Base-by-base conservation (phyloP, 2,888 invertebrate species). In the Diplazon laetatorius region DNA sequence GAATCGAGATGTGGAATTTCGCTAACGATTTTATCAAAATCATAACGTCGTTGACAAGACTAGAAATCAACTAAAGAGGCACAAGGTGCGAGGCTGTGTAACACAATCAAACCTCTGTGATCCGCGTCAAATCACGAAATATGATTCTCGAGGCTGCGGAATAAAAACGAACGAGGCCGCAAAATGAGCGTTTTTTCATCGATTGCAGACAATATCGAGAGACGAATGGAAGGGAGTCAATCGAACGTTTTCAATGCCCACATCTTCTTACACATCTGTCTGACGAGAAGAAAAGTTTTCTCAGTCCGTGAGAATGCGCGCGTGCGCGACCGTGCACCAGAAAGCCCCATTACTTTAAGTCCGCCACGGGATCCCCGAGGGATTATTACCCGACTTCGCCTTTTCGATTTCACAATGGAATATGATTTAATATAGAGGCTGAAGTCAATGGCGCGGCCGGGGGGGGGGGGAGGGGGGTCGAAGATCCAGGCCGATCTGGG, bases 381-480 rank as follows among this genome's bases (percentile, higher is more conserved):
- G 84, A 87, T 87, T 87, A 87, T 84, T 85, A 85, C 76, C 79
- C 74, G 68, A 66, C 82, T 80, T 85, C 82, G 59, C 63, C 82
- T 82, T 80, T 82, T 82, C 74, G 72, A 78, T 75, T 74, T 79
- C 82, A 84, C 84, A 84, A 86, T 84, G 85, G 85, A 87, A 84
- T 82, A 86, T 85, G 85, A 87, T 87, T 88, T 86, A 87, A 88
- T 84, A 85, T 86, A 82, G 83, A 30, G 30, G 79, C 81, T 68
- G 75, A 81, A 83, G 79, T 81, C 84, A 86, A 85, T 85, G 83
- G 82, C 42, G 42, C 42, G 42, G 4, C 1, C 30, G 14, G 4
- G 4, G 73, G 78, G 82, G 4, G n/a, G 55, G 14, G 4, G 4
- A 74, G 78, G 82, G 82, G 68, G 77, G 71, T 22, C 68, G 66